Conservation (phyloP, 1,140 invertebrate species). For the Drosophila teissieri region DNA sequence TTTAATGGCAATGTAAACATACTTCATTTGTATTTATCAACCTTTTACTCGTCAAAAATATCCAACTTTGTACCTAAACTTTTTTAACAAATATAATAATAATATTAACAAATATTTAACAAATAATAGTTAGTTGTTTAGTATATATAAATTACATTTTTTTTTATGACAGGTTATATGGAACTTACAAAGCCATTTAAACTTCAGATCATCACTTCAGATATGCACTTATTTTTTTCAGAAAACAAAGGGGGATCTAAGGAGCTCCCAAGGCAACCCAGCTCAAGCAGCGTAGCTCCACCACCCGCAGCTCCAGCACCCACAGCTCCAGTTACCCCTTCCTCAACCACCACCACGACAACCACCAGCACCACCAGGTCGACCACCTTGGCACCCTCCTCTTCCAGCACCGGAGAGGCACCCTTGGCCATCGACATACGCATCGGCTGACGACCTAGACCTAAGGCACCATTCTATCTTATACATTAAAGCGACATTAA, state of each 20-base stretch:
- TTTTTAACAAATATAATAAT: too few relatives aligned
- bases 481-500: conserved; percentile 26
- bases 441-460: conserved; percentile 36
- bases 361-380: conserved; percentile 5
- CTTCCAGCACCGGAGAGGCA: conserved; percentile 44
- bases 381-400: conserved; percentile 16
- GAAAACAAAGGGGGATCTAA: conserved; percentile 1
- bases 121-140: too few relatives aligned
- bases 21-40: background rate
- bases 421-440: conserved; percentile 67
- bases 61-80: too few relatives aligned
- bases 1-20: background rate
- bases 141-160: too few relatives aligned
- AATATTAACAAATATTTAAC: too few relatives aligned
- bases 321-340: background rate
- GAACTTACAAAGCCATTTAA: background rate
- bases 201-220: too few relatives aligned
- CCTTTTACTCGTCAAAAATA: background rate
- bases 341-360: background rate
- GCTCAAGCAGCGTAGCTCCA: conserved; percentile 13
- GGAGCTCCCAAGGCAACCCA: background rate
- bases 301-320: background rate
- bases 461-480: conserved; percentile 5
- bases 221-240: background rate
- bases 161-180: too few relatives aligned